Evolutionary conservation across 1,140 invertebrate species (phyloP).

Genomic region (Formica selysi): DNA sequence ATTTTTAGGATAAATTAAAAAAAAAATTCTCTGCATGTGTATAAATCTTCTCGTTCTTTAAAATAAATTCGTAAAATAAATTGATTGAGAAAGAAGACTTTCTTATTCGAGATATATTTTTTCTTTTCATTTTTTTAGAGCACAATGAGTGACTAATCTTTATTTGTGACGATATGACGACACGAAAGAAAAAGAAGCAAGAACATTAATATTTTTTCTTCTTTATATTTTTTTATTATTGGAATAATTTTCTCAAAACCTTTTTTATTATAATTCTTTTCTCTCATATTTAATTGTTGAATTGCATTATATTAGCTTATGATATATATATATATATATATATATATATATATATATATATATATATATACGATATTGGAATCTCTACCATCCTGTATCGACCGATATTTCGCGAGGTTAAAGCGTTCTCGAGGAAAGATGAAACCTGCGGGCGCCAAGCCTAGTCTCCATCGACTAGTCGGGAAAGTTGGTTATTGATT

Average conservation of each 20-base stretch:
- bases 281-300: too few relatives aligned
- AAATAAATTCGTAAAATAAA: background rate
- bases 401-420: too few relatives aligned
- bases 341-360: too few relatives aligned
- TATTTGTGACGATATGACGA: background rate
- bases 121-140: background rate
- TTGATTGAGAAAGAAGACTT: background rate
- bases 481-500: slow-evolving; percentile 57
- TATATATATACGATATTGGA: too few relatives aligned
- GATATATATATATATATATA: too few relatives aligned
- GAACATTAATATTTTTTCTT: background rate
- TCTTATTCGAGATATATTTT: background rate
- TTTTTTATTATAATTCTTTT: too few relatives aligned
- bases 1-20: too few relatives aligned
- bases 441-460: background rate
- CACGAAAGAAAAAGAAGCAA: background rate
- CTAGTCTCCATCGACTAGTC: slow-evolving; percentile 25
- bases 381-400: too few relatives aligned
- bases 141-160: background rate
- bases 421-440: background rate
- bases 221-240: background rate
- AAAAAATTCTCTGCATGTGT: background rate
- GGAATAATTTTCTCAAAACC: background rate
- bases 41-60: background rate
- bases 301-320: too few relatives aligned